A percentile compares a stretch with the other conserved stretches of the same genome.
These are phyloP conservation scores for Anoplolepis gracilipes DNA, from an alignment of 1,140 invertebrate genomes.

Conservation along the genomic window DNA sequence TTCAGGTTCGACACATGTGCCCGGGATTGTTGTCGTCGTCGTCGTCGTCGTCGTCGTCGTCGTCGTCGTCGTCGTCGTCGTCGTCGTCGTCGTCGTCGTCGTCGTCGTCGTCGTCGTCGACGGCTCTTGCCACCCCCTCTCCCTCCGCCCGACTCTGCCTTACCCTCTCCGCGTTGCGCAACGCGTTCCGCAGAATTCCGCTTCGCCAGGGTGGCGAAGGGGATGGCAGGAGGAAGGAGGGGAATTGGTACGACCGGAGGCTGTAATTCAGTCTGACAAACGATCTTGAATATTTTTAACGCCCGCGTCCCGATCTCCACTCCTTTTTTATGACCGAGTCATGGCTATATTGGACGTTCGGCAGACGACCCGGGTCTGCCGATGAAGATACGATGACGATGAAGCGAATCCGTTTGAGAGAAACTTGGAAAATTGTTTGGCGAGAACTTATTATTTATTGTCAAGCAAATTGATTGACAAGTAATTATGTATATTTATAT, in stretches of 20 bases:
- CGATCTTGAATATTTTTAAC: conserved; percentile 85
- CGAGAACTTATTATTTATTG: neutral
- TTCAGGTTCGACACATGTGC: conserved; percentile 86
- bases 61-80: conserved; percentile 60
- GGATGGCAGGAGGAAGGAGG: conserved; percentile 10
- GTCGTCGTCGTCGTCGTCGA: conserved; percentile 52
- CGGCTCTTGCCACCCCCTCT: conserved; percentile 44
- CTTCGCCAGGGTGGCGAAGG: conserved; percentile 1
- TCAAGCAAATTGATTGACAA: neutral
- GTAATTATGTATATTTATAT: neutral
- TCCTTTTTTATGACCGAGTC: conserved; percentile 69
- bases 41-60: conserved; percentile 56
- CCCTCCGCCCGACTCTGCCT: conserved; percentile 22
- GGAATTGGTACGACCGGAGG: conserved; percentile 30
- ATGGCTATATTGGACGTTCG: conserved; percentile 75
- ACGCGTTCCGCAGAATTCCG: conserved; percentile 66
- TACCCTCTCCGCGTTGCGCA: conserved; percentile 66
- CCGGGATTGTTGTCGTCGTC: conserved; percentile 70
- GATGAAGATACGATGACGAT: conserved; percentile 63
- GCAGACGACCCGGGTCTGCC: conserved; percentile 71
- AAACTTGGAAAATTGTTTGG: conserved; percentile 1
- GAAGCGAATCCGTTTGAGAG: conserved; percentile 40
- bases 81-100: conserved; percentile 55
- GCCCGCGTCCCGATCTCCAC: conserved; percentile 74
- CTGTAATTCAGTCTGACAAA: conserved; percentile 84